Conservation (phyloP, 2,113 vertebrate genomes). For the Zosterops borbonicus region DNA sequence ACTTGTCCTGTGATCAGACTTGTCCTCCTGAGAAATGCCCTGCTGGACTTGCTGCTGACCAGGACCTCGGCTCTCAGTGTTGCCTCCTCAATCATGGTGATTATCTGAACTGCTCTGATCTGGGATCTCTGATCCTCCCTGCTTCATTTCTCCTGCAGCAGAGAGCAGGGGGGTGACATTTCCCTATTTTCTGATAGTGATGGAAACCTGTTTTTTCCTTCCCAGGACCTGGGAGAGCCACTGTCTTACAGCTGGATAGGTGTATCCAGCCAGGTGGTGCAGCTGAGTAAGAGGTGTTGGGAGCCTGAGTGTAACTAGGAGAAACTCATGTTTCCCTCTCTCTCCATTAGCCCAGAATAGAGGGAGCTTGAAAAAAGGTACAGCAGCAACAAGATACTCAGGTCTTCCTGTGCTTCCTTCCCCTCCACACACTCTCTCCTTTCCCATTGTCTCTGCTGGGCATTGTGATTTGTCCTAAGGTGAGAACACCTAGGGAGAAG, state of each 20-base stretch:
- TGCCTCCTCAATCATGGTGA: not conserved
- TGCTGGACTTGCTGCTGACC: not conserved
- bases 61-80: not conserved
- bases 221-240: not conserved
- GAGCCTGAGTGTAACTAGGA: not conserved
- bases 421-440: too few species aligned
- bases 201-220: not conserved
- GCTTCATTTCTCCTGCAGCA: not conserved
- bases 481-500: not conserved
- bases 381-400: rapidly evolving
- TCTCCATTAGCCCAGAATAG: not conserved
- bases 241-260: rapidly evolving
- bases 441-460: too few species aligned
- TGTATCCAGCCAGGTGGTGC: not conserved
- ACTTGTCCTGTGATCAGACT: not conserved
- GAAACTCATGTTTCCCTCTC: not conserved
- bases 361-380: not conserved
- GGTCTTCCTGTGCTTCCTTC: too few species aligned
- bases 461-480: too few species aligned
- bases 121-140: not conserved
- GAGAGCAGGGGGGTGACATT: not conserved
- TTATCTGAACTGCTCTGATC: not conserved
- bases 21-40: not conserved
- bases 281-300: not conserved
- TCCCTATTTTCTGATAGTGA: not conserved